Percentiles rank a stretch among this genome's conserved stretches.
These are phyloP conservation scores for Phodopus roborovskii DNA, from an alignment of 2,113 vertebrate species.

Conservation along the genomic window DNA sequence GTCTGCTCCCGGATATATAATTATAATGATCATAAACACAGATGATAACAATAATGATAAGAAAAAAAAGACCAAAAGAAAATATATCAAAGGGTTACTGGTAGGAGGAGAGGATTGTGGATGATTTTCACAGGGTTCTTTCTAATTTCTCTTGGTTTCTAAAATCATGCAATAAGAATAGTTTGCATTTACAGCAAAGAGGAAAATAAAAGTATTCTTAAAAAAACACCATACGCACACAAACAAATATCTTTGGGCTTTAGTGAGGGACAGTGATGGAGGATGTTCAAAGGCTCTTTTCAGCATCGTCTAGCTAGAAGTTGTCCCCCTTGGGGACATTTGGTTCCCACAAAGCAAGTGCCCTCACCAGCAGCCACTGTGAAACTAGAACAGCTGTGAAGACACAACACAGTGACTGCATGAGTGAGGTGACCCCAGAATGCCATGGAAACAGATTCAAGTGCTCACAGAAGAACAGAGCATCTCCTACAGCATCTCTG, in stretches of 20 bases:
- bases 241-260: neutral
- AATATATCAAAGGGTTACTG: constrained; percentile 51
- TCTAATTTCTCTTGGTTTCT: constrained; percentile 34
- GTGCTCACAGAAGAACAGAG: neutral
- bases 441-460: neutral
- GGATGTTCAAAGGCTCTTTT: neutral
- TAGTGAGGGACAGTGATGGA: neutral
- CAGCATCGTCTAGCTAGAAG: neutral
- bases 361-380: neutral
- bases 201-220: constrained; percentile 37
- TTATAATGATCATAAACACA: constrained; percentile 55
- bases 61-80: constrained; percentile 48
- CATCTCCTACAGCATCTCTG: neutral
- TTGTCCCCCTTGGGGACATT: neutral
- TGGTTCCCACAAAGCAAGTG: neutral
- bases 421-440: neutral
- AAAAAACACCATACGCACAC: neutral
- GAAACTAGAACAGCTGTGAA: neutral
- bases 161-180: constrained; percentile 14
- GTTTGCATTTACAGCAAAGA: constrained; percentile 51
- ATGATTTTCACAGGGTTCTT: constrained; percentile 40
- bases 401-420: neutral
- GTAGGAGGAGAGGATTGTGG: neutral
- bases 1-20: constrained; percentile 23
- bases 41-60: constrained; percentile 28